phyloP scores from a whole-genome alignment of 1,140 invertebrate species.

The Lepidurus couesii region DNA sequence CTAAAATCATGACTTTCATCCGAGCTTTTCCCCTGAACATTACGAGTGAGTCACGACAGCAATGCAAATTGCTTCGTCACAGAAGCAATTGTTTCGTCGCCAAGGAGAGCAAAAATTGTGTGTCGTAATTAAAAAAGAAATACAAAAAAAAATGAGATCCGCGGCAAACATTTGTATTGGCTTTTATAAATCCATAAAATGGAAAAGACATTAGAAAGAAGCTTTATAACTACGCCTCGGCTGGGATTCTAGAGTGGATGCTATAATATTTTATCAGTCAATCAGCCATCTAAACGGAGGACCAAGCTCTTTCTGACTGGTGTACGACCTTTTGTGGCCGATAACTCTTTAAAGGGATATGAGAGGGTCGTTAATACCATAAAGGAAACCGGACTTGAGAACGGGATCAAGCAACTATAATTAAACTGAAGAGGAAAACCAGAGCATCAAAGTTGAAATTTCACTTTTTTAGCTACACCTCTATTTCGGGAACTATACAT shows the following conservation, averaged over 20 bases:
- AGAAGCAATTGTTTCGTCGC: not conserved
- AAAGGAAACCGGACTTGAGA: not conserved
- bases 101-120: not conserved
- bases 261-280: not conserved
- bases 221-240: not conserved
- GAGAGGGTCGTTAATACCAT: not conserved
- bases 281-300: not conserved
- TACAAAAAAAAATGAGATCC: too few species aligned
- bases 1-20: not conserved
- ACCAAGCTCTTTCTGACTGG: not conserved
- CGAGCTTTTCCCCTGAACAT: not conserved
- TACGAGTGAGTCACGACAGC: not conserved
- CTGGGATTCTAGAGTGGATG: not conserved
- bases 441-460: not conserved
- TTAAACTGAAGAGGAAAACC: not conserved
- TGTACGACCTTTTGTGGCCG: not conserved
- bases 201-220: not conserved
- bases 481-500: too few species aligned
- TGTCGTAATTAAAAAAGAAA: too few species aligned
- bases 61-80: not conserved
- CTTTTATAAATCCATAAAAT: too few species aligned
- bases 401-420: not conserved
- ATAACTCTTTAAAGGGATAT: not conserved
- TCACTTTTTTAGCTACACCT: not conserved
- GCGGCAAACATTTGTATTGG: too few species aligned